Evolutionary conservation across 2,888 invertebrate genomes (phyloP).

Genomic region (Minunthozetes semirufus): DNA sequence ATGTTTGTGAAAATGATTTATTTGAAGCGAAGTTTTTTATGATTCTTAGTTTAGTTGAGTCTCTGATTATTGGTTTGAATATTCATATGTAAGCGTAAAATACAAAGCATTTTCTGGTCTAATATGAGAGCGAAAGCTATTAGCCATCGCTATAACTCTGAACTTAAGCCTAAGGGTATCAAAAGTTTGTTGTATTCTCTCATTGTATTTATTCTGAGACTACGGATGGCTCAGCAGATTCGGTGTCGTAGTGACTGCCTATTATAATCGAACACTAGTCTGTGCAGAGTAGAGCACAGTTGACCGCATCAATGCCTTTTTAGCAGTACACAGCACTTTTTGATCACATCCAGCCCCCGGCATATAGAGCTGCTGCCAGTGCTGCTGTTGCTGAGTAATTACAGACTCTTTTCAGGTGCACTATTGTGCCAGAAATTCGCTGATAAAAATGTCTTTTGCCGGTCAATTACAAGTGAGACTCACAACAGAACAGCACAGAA

Average conservation of each 20-base stretch:
- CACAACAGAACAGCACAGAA: neutral
- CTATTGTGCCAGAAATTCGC: constrained; percentile 40
- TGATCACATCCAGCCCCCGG: constrained; percentile 27
- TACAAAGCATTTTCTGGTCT: neutral
- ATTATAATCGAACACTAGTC: neutral
- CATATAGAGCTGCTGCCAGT: neutral
- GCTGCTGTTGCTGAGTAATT: constrained; percentile 34
- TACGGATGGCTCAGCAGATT: constrained; percentile 12
- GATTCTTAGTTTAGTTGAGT: neutral
- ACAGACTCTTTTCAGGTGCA: constrained; percentile 40
- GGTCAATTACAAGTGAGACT: constrained; percentile 39
- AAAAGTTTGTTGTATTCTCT: constrained; percentile 14
- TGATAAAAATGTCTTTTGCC: constrained; percentile 42
- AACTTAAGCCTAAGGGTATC: constrained; percentile 5
- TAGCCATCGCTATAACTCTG: neutral
- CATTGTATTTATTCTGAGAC: constrained; percentile 12
- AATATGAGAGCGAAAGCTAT: neutral
- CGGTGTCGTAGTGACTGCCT: constrained; percentile 11
- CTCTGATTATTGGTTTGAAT: neutral
- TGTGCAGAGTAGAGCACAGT: neutral
- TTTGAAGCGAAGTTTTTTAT: neutral
- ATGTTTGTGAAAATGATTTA: constrained; percentile 6
- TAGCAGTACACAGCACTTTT: constrained; percentile 29
- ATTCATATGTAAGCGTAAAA: constrained; percentile 6
- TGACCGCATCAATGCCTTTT: constrained; percentile 30